A percentile compares a stretch with the other conserved stretches of the same genome.
Evolutionary conservation across 2,797 vertebrate species (phyloP).

Genomic region (Anabacerthia variegaticeps): DNA sequence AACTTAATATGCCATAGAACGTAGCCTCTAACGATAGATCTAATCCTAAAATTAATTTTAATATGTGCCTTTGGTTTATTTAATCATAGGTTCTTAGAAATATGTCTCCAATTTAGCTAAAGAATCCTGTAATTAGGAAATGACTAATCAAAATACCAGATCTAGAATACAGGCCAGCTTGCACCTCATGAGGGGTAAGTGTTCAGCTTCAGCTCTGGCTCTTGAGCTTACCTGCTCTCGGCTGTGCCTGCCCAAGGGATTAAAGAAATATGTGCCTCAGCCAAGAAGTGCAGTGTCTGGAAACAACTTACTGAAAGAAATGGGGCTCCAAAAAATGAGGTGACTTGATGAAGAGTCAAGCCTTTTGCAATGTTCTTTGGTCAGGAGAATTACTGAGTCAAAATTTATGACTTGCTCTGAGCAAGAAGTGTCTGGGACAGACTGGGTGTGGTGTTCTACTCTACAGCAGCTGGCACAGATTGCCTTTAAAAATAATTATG

Average conservation of each 20-base stretch:
- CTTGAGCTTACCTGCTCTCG: background rate
- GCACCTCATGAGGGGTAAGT: background rate
- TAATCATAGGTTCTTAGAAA: background rate
- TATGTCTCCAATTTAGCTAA: background rate
- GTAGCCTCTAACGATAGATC: background rate
- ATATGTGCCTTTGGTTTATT: background rate
- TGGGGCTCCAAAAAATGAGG: background rate
- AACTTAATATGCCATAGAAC: background rate
- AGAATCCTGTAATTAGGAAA: conserved; percentile 16
- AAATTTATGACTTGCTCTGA: conserved; percentile 9
- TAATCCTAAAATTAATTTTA: background rate
- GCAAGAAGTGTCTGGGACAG: background rate
- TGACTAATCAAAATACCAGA: background rate
- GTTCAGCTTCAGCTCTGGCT: background rate
- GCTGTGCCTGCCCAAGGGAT: background rate
- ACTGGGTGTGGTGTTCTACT: background rate
- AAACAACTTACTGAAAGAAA: background rate
- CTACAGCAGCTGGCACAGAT: background rate
- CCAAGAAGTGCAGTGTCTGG: background rate
- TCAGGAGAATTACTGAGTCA: background rate
- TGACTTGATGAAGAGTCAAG: background rate
- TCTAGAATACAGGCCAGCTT: background rate
- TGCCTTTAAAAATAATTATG: background rate
- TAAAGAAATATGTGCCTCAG: background rate
- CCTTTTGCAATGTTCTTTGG: background rate